phyloP scores from a whole-genome alignment of 92 coral and sea anemone species.

The Desmophyllum pertusum region DNA sequence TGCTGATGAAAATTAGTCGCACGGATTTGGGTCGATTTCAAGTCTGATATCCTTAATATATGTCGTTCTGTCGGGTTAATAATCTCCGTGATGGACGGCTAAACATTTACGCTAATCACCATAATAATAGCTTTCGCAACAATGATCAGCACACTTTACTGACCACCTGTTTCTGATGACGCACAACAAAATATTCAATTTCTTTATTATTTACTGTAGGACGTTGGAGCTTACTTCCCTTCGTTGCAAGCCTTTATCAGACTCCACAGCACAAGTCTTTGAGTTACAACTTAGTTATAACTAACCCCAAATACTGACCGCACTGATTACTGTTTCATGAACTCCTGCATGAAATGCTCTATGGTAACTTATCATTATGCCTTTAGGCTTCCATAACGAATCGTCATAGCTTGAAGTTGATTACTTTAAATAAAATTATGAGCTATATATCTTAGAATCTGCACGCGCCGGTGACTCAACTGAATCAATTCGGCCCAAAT shows the following conservation, averaged over 20 bases:
- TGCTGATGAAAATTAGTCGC: neutral
- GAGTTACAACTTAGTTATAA: neutral
- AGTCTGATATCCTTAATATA: neutral
- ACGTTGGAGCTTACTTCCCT: neutral
- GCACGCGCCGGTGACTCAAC: neutral
- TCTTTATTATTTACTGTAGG: neutral
- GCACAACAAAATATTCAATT: neutral
- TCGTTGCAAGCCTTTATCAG: neutral
- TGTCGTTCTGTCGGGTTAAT: neutral
- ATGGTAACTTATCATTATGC: neutral
- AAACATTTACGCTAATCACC: neutral
- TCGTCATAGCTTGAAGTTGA: neutral
- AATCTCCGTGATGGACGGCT: neutral
- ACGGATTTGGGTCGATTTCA: neutral
- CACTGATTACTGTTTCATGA: too few relatives aligned
- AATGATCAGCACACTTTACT: neutral
- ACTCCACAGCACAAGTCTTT: neutral
- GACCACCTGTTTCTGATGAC: constrained; percentile 21
- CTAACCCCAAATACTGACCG: too few relatives aligned
- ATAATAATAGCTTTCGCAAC: constrained; percentile 12
- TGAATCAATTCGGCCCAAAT: neutral
- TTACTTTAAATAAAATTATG: neutral
- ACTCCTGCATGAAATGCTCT: too few relatives aligned
- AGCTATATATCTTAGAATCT: neutral
- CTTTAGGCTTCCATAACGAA: neutral